Base-by-base conservation (phyloP, 2,797 vertebrate genomes). In the Dendrocincla tyrannina region DNA sequence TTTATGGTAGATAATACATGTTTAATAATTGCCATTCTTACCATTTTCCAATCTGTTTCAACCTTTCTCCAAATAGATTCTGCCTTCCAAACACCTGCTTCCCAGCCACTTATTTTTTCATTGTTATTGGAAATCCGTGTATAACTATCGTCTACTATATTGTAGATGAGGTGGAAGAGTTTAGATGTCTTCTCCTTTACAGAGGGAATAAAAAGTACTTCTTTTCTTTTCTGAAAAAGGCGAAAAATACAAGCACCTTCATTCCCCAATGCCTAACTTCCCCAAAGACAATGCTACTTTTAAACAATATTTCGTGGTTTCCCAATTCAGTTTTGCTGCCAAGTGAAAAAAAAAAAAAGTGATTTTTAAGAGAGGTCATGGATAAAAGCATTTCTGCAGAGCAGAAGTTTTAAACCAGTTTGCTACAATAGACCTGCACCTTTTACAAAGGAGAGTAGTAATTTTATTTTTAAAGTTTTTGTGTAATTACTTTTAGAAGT, bases 21-120 rank as follows among this genome's bases (percentile, higher is more conserved):
- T 55, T 73, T 64, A 85, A 10, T 62, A 80, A 85, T 13, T 67
- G 27, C 10, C 62, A 47, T 81, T 58, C 94, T 98, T 98, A 99
- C 99, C 99, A 99, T 99, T 94, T 99, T 98, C 99, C 99, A 99
- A 94, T 99, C 99, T 15, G 91, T 95, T 96, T 99, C 99, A 94
- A 98, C 97, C 96, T 99, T 99, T 91, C 99, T 98, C 97, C 98
- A 98, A 37, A 99, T 62, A 3, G 98, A 98, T 78, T 99, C 98
- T 78, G 97, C 98, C 67, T 91, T 98, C 99, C 99, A 99, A 77
- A 98, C 97, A 67, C 98, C 99, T 52, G 96, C 96, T 94, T 99
- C 98, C 99, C 99, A 99, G 96, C 98, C 97, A 75, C 56, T 93
- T 82, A 98, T 98, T 73, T 96, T 95, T 91, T 99, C 98, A 86